Percentiles rank a stretch among this genome's conserved stretches.
These are phyloP conservation scores for Equus quagga DNA, from an alignment of 2,113 vertebrate species.

Conservation along the genomic window DNA sequence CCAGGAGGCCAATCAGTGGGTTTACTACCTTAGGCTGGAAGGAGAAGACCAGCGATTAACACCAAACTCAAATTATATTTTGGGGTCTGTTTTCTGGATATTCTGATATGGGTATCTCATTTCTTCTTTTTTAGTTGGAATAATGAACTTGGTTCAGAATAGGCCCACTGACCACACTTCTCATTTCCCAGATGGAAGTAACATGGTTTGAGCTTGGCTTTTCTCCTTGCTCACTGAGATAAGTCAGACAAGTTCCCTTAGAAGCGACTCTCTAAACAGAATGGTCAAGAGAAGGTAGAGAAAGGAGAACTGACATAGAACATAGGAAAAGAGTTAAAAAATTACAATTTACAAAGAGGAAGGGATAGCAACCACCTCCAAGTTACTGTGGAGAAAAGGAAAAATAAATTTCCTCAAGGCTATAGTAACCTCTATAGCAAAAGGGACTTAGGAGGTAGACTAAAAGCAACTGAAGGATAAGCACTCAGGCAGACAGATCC, in stretches of 20 bases:
- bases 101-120: neutral
- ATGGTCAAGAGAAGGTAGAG: neutral
- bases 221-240: neutral
- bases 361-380: neutral
- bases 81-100: neutral
- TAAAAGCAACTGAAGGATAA: neutral
- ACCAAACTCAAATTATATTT: neutral
- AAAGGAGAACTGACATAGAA: neutral
- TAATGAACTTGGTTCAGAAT: neutral
- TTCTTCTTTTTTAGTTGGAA: neutral
- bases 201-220: neutral
- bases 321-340: neutral
- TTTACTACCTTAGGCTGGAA: constrained; percentile 94
- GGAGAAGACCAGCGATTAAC: constrained; percentile 44
- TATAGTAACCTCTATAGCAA: neutral
- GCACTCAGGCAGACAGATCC: neutral
- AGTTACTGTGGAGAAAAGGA: neutral
- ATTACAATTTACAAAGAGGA: neutral
- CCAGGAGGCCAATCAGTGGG: constrained; percentile 95
- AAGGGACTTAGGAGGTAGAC: neutral
- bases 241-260: neutral
- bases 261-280: neutral
- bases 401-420: neutral
- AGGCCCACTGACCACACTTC: neutral
- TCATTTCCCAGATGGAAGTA: neutral